A percentile compares a stretch with the other conserved stretches of the same genome.
Conservation (phyloP, 1,140 invertebrate genomes). For the Cephus cinctus region DNA sequence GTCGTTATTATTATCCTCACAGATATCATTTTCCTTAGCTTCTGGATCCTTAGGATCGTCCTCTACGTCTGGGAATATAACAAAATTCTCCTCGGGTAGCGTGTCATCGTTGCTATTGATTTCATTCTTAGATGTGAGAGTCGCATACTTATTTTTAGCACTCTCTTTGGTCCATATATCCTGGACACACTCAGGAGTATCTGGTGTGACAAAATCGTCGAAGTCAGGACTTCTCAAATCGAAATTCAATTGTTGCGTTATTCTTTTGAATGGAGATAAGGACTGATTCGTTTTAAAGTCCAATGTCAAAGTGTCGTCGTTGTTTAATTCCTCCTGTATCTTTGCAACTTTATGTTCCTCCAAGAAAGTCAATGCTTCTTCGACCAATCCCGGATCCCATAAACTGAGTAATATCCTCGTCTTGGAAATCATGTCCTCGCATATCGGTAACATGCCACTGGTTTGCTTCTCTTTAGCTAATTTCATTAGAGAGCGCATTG, state of each 20-base stretch:
- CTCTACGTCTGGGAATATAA: constrained; percentile 51
- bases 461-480: constrained; percentile 72
- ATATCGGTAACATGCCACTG: constrained; percentile 72
- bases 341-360: constrained; percentile 70
- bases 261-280: constrained; percentile 71
- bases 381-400: constrained; percentile 81
- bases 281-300: constrained; percentile 51
- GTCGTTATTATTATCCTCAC: constrained; percentile 25
- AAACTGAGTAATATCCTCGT: constrained; percentile 75
- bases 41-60: constrained; percentile 34
- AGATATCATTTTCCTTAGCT: constrained; percentile 23
- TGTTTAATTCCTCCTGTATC: constrained; percentile 38
- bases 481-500: constrained; percentile 73
- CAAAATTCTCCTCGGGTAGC: constrained; percentile 41
- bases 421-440: constrained; percentile 76
- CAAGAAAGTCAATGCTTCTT: constrained; percentile 79
- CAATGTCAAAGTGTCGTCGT: constrained; percentile 36
- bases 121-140: constrained; percentile 27
- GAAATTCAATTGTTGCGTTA: constrained; percentile 73
- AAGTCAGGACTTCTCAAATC: constrained; percentile 70
- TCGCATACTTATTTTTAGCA: constrained; percentile 32
- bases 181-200: constrained; percentile 61
- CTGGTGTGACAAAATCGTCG: constrained; percentile 70
- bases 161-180: constrained; percentile 60
- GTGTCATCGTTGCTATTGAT: constrained; percentile 29